Percentiles rank a stretch among this genome's conserved stretches.
These are phyloP conservation scores for Dicentrarchus labrax DNA, from an alignment of 2,113 vertebrate species.

Conservation along the genomic window DNA sequence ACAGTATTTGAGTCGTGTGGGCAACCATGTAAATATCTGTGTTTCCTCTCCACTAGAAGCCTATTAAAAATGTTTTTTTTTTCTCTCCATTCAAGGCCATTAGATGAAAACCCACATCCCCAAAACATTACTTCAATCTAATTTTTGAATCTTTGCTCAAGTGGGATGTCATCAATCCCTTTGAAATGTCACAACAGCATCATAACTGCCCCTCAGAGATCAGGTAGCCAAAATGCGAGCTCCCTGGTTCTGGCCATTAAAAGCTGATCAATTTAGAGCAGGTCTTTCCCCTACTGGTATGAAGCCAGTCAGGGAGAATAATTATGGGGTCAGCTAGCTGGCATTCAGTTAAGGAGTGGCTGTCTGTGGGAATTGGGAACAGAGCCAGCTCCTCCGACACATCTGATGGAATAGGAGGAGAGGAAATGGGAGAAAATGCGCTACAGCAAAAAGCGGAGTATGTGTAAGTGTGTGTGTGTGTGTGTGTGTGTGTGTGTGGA, in stretches of 20 bases:
- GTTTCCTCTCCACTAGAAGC: slow-evolving; percentile 14
- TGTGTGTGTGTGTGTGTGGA: neutral
- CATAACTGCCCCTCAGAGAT: slow-evolving; percentile 3
- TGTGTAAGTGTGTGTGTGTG: neutral
- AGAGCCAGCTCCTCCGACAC: slow-evolving; percentile 24
- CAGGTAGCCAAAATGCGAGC: neutral
- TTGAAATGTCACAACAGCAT: neutral
- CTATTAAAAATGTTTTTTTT: slow-evolving; percentile 13
- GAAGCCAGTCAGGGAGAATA: neutral
- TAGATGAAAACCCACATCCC: slow-evolving; percentile 19
- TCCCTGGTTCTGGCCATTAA: slow-evolving; percentile 4
- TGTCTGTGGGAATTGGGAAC: slow-evolving; percentile 51
- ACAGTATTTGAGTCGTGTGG: slow-evolving; percentile 6
- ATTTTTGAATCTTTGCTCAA: slow-evolving; percentile 9
- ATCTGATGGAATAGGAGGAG: slow-evolving; percentile 13
- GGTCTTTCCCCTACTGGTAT: slow-evolving; percentile 22
- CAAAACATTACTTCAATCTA: slow-evolving; percentile 14
- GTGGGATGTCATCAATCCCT: neutral
- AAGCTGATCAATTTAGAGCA: neutral
- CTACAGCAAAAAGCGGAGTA: neutral
- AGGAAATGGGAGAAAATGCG: neutral
- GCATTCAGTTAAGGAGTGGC: slow-evolving; percentile 16
- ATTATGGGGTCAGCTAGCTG: slow-evolving; percentile 30
- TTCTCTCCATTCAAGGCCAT: slow-evolving; percentile 24
- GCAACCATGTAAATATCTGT: slow-evolving; percentile 34